Percentiles rank a stretch among this genome's conserved stretches.
These are phyloP conservation scores for Paramisgurnus dabryanus DNA, from an alignment of 2,113 vertebrate genomes.

Conservation along the genomic window DNA sequence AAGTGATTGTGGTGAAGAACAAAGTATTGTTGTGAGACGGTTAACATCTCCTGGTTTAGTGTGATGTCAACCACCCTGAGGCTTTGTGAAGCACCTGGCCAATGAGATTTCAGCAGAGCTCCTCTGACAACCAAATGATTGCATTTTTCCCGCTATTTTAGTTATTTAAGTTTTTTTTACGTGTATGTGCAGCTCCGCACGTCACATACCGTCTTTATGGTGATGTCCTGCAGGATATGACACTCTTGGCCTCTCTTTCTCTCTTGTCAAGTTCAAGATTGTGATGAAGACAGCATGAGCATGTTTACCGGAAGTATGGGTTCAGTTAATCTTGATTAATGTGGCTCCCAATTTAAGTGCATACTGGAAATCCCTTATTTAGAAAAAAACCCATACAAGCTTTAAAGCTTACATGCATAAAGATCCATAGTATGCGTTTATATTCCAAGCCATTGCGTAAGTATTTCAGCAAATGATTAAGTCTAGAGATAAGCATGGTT, in stretches of 20 bases:
- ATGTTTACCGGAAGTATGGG: background rate
- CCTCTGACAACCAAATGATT: background rate
- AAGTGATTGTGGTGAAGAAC: slow-evolving; percentile 27
- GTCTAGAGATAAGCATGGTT: no score
- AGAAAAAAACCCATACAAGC: no score
- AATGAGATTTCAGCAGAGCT: background rate
- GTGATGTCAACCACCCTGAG: slow-evolving; percentile 1
- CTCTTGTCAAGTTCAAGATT: background rate
- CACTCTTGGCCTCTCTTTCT: slow-evolving; percentile 8
- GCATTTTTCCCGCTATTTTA: slow-evolving; percentile 27
- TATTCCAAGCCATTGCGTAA: no score
- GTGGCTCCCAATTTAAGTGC: background rate
- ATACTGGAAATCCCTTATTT: background rate
- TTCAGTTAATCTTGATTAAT: background rate
- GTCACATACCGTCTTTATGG: background rate
- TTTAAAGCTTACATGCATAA: no score
- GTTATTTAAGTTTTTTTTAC: background rate
- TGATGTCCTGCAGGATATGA: slow-evolving; percentile 9
- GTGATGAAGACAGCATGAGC: background rate
- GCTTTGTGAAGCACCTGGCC: background rate
- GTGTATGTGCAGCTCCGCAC: background rate
- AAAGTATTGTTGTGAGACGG: slow-evolving; percentile 5
- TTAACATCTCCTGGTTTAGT: slow-evolving; percentile 9
- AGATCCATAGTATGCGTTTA: no score
- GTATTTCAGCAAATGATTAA: no score